Conservation (phyloP, 2,113 vertebrate genomes). For the Osmerus mordax region DNA sequence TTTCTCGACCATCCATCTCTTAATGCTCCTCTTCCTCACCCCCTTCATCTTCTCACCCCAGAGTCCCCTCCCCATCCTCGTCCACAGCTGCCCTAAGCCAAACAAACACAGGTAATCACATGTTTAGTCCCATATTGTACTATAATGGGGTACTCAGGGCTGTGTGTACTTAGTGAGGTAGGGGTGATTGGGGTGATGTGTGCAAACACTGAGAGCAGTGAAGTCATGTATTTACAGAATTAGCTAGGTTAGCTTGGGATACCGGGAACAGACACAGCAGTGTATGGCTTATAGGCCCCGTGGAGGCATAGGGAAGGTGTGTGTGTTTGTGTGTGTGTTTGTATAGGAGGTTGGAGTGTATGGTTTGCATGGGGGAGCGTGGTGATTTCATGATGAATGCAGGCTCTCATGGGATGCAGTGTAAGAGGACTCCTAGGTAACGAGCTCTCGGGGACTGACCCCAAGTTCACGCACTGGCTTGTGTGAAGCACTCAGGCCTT, state of each 20-base stretch:
- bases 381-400: conserved; percentile 33
- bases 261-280: conserved; percentile 31
- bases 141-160: conserved; percentile 44
- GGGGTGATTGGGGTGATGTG: conserved; percentile 47
- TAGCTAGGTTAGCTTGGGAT: conserved; percentile 53
- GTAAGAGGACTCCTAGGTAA: conserved; percentile 47
- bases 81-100: conserved; percentile 30
- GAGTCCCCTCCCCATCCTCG: conserved; percentile 21
- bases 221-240: conserved; percentile 68
- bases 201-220: conserved; percentile 48
- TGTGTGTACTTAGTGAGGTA: conserved; percentile 9
- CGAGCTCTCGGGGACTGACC: conserved; percentile 46
- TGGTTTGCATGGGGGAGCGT: conserved; percentile 29
- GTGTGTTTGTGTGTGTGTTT: conserved; percentile 9
- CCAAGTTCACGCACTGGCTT: conserved; percentile 12
- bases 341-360: conserved; percentile 9
- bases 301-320: conserved; percentile 39
- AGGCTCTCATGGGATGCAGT: conserved; percentile 46
- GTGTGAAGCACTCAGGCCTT: conserved; percentile 16
- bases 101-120: conserved; percentile 57
- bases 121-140: conserved; percentile 43
- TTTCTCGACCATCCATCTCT: conserved; percentile 29
- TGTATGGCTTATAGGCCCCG: conserved; percentile 44
- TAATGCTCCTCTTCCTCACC: conserved; percentile 22
- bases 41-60: conserved; percentile 15